Base-by-base conservation (phyloP, 2,888 invertebrate genomes). In the Pantelozetes paolii region DNA sequence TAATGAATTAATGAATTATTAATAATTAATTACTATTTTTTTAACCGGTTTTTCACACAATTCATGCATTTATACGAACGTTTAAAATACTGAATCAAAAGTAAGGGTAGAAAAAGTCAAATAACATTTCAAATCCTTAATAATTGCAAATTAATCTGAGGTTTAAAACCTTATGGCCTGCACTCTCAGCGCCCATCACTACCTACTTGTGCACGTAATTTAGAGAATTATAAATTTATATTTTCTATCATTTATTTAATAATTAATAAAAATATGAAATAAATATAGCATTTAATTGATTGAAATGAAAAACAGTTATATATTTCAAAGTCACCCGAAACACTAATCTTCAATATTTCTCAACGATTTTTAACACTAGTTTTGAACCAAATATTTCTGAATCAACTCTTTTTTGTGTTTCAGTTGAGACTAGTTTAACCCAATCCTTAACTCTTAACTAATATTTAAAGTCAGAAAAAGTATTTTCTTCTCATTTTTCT, bases 231-330 rank as follows among this genome's bases (percentile, higher is more conserved):
- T 48, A 20, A 20, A 28, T 15, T 28, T 2, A 28, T 18, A 28
- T 11, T 57, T 15, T 15, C 28, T 57, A 28, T 28, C 28, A 57
- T 57, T 28, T 28, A 57, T 48, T 48, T 20, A 48, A 59, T 59
- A 15, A 59, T 59, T 59, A 59, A 59, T 59, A 30, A 26, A 26
- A 59, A 59, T 64, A 64, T 36, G n/a, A 64, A 36, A 32, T 64
- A 18, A 64, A 64, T 36, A 40, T 64, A 18, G 40, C 11, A 9
- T 36, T 64, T 64, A 64, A 40, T 64, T 64, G 20, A 64, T 9
- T 45, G 15, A 45, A 54, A 54, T 54, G 20, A 54, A 54, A 20
- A 54, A 26, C 1, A 8, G 11, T 20, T 23, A 6, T n/a, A 23
- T 23, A 20, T 54, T 54, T 54, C 20, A 20, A 8, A 23, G 8